Conservation (phyloP, 2,797 vertebrate genomes). For the Tamandua tetradactyla region DNA sequence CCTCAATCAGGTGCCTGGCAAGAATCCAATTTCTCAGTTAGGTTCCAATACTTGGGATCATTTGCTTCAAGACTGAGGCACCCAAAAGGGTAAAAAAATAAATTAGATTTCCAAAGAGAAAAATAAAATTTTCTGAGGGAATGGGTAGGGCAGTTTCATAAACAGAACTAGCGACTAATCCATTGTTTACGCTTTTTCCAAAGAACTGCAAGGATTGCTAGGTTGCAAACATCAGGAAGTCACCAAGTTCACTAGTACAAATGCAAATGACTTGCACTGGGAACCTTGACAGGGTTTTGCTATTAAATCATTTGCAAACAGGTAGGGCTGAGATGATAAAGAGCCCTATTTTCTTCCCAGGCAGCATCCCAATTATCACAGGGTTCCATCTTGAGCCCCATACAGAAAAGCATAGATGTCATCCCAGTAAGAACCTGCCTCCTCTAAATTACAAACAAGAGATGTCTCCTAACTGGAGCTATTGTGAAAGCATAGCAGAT, state of each 20-base stretch:
- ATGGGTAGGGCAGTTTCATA: not conserved
- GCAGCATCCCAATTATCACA: not conserved
- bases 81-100: not conserved
- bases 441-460: not conserved
- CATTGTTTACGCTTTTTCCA: not conserved
- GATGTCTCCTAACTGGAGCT: not conserved
- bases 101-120: constrained; percentile 10
- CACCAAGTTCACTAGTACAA: not conserved
- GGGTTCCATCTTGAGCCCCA: constrained; percentile 5
- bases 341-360: constrained; percentile 18
- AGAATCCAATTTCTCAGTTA: not conserved
- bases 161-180: constrained; percentile 21
- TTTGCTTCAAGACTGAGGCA: constrained; percentile 21
- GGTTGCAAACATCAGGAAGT: constrained; percentile 24
- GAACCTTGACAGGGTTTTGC: not conserved
- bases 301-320: not conserved
- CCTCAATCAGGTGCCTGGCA: not conserved
- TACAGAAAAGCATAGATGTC: not conserved
- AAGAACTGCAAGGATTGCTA: not conserved
- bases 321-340: not conserved
- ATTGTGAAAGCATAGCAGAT: not conserved
- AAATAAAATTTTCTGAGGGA: not conserved
- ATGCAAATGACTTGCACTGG: not conserved
- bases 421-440: not conserved
- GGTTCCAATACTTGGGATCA: not conserved